Percentiles rank a stretch among this genome's conserved stretches.
phyloP scores from a whole-genome alignment of 2,888 invertebrate genomes.

The Baronia brevicornis region DNA sequence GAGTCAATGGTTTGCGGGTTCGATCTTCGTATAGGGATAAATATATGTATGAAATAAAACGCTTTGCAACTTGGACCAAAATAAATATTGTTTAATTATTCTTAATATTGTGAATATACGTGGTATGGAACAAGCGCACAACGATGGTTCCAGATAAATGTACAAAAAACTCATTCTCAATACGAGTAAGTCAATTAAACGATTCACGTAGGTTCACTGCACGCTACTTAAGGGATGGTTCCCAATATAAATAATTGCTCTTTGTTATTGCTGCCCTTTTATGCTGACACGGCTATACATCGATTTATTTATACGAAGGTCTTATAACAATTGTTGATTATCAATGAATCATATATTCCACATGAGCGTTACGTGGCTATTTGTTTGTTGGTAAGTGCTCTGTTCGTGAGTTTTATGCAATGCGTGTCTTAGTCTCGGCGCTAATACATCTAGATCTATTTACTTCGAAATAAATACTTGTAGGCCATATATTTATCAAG shows the following conservation, averaged over 20 bases:
- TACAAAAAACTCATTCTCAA: constrained; percentile 69
- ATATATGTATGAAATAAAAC: no score
- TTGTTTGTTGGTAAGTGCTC: no score
- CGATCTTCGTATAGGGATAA: no score
- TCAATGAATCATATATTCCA: no score
- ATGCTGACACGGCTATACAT: constrained; percentile 13
- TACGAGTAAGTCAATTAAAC: constrained; percentile 76
- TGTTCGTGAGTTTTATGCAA: no score
- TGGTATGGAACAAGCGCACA: constrained; percentile 19
- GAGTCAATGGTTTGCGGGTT: no score
- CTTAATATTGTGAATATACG: constrained; percentile 29
- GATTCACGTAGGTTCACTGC: constrained; percentile 49
- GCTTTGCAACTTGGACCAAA: no score
- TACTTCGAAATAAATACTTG: no score
- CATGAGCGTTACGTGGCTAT: no score
- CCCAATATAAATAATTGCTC: constrained; percentile 63
- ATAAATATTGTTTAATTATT: constrained; percentile 15
- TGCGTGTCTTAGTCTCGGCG: no score
- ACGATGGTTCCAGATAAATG: constrained; percentile 57
- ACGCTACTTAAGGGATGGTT: constrained; percentile 64
- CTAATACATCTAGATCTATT: no score
- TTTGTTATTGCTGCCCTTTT: constrained; percentile 59
- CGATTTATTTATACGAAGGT: constrained; percentile 14
- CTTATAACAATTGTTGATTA: constrained; percentile 1
- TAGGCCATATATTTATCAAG: no score